Conservation (phyloP, 1,140 invertebrate genomes). For the Heliconius nattereri region DNA sequence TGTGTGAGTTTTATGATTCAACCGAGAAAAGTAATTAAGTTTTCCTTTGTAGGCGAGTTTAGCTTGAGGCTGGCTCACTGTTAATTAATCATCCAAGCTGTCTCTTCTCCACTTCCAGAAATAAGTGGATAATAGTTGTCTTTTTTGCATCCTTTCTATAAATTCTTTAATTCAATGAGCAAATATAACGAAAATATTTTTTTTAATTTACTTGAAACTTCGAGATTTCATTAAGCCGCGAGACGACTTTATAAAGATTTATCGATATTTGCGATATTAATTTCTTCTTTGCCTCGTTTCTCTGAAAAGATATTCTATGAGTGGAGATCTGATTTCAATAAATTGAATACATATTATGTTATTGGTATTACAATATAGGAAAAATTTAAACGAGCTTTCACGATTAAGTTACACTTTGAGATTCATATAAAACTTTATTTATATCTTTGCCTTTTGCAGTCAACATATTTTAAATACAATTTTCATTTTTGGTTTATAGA, state of each 20-base stretch:
- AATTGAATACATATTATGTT: background rate
- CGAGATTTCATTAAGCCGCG: constrained; percentile 49
- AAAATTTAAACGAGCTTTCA: background rate
- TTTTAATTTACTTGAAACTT: constrained; percentile 41
- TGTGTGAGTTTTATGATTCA: constrained; percentile 21
- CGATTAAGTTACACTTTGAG: background rate
- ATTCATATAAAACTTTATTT: background rate
- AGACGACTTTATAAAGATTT: constrained; percentile 25
- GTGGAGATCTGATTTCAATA: constrained; percentile 15
- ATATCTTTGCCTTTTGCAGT: background rate
- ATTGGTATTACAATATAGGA: background rate
- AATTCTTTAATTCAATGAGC: constrained; percentile 60
- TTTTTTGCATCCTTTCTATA: constrained; percentile 61
- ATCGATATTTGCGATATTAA: background rate
- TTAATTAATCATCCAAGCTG: constrained; percentile 70
- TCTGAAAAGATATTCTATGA: background rate
- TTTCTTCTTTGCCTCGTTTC: constrained; percentile 34
- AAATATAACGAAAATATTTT: constrained; percentile 41
- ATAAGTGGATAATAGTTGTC: constrained; percentile 65
- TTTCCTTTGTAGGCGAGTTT: constrained; percentile 59
- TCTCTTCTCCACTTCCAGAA: constrained; percentile 61
- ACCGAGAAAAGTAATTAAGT: constrained; percentile 57
- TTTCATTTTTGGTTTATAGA: background rate
- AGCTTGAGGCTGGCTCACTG: constrained; percentile 63
- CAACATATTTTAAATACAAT: background rate